Evolutionary conservation across 2,113 vertebrate genomes (phyloP).

Genomic region (Tragelaphus buxtoni): DNA sequence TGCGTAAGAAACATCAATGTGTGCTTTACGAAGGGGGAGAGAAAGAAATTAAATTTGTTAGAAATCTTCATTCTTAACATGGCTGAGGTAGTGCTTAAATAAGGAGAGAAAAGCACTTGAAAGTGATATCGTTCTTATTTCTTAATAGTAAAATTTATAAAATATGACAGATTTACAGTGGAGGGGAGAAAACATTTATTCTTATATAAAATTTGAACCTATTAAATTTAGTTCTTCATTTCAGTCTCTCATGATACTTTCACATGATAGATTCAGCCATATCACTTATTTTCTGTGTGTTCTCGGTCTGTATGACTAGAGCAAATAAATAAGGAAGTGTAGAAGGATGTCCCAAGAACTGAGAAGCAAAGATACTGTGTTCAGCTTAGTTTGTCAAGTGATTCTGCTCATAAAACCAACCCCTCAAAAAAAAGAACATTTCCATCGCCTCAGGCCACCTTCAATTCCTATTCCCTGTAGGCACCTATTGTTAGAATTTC

Average conservation of each 20-base stretch:
- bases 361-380: background rate
- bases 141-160: slow-evolving; percentile 3
- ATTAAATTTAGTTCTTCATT: background rate
- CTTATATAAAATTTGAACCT: background rate
- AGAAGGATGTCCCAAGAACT: background rate
- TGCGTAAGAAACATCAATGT: background rate
- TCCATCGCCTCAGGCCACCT: background rate
- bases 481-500: background rate
- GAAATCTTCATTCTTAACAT: background rate
- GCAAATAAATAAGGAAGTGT: background rate
- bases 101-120: background rate
- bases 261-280: background rate
- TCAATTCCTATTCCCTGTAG: background rate
- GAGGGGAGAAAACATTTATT: background rate
- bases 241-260: background rate
- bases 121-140: background rate
- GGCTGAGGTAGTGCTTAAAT: background rate
- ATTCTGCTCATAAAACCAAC: background rate
- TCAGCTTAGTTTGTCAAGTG: background rate
- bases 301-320: background rate
- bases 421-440: background rate
- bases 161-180: background rate
- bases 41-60: background rate
- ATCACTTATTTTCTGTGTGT: background rate
- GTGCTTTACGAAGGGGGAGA: background rate